Percentiles rank a stretch among this genome's conserved stretches.
phyloP scores from a whole-genome alignment of 2,113 vertebrate genomes.

The Chloebia gouldiae region DNA sequence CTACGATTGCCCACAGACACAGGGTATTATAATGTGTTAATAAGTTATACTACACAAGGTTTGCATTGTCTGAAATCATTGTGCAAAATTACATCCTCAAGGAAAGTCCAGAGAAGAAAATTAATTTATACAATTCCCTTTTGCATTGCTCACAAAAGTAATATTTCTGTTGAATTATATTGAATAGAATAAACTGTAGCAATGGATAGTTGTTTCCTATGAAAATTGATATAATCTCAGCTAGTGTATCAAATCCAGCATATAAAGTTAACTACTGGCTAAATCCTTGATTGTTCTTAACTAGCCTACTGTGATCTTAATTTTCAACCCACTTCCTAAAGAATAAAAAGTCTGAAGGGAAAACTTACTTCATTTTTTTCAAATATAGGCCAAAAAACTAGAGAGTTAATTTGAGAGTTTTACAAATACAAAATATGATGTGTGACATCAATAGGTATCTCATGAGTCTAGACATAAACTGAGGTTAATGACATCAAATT shows the following conservation, averaged over 20 bases:
- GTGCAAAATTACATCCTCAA: background rate
- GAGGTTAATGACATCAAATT: background rate
- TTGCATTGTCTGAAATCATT: background rate
- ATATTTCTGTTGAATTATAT: background rate
- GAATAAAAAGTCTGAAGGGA: background rate
- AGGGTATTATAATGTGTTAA: background rate
- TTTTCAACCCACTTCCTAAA: background rate
- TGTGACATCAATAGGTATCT: background rate
- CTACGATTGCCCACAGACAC: background rate
- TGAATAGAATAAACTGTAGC: background rate
- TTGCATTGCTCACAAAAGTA: background rate
- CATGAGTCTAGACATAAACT: background rate
- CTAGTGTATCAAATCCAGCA: background rate
- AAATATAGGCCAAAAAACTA: background rate
- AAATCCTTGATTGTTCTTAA: background rate
- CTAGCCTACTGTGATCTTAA: background rate
- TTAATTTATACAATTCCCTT: background rate
- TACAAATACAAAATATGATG: background rate
- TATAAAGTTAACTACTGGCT: background rate
- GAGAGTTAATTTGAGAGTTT: background rate
- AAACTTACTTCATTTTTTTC: background rate
- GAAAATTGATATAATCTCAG: background rate
- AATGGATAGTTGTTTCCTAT: background rate
- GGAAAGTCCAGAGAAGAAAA: background rate
- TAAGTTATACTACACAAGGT: background rate